Evolutionary conservation across 1,140 invertebrate genomes (phyloP), one percentile per base, ranked within the genome.

Genomic region (Odontomachus brunneus): DNA sequence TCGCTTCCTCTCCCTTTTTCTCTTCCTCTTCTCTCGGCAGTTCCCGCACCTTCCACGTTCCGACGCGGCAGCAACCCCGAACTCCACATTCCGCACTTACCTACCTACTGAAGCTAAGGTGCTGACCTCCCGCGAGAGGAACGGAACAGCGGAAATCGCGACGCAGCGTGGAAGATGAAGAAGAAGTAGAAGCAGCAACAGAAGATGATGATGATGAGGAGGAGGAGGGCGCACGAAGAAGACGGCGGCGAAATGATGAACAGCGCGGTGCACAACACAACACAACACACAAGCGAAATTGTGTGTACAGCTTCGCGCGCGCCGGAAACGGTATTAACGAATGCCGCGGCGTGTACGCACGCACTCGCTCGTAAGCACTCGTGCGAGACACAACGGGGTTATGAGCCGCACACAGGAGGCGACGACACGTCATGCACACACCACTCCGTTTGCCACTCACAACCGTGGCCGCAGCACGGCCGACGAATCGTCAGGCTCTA

Each of bases 81-180:
- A 44, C 44, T 33, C 51, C 51, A 38, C 75, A 80, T 80, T 87
- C 66, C 83, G 63, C 67, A 74, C 74, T 86, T 85, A 85, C 74
- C 67, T 85, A 80, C 84, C 82, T 48, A 71, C 75, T 53, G 51
- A 80, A 19, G 78, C 86, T 85, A 84, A 80, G 84, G 87, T 88
- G 86, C 86, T 88, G 87, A 88, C 87, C 87, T 88, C 87, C 86
- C 83, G 59, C 78, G 87, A 85, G 86, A 88, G 78, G 84, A 88
- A 66, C 55, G 60, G 62, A 74, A 74, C 57, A 63, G 78, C 55
- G 38, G 44, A 51, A 74, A 82, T 26, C 55, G 69, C 26, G 59
- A 62, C 48, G 60, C 49, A 24, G 48, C 60, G 60, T 72, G 22
- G 14, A 57, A 14, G 14, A 12, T 17, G 57, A 51, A 22, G 63